Percentiles rank a stretch among this genome's conserved stretches.
phyloP scores from a whole-genome alignment of 1,140 invertebrate species.

The Saccostrea echinata region DNA sequence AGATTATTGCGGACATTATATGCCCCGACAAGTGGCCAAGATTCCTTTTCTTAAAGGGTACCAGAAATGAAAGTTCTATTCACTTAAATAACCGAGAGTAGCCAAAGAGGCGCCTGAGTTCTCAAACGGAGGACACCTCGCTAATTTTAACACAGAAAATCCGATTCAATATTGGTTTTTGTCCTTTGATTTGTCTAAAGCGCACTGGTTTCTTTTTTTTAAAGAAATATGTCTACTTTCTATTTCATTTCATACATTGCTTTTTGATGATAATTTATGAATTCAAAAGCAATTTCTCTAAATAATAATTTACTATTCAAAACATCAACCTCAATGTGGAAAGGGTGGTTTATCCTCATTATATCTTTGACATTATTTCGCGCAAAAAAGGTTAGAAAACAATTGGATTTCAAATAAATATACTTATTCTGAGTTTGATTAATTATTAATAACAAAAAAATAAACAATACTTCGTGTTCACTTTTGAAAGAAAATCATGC shows the following conservation, averaged over 20 bases:
- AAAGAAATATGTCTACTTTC: background rate
- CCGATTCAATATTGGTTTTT: conserved; percentile 35
- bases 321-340: background rate
- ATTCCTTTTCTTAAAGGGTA: conserved; percentile 23
- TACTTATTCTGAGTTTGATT: no score
- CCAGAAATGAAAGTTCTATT: conserved; percentile 19
- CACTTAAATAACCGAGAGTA: background rate
- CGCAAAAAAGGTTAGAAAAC: no score
- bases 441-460: no score
- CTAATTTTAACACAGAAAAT: conserved; percentile 1
- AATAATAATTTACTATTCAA: background rate
- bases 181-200: conserved; percentile 24
- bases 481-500: no score
- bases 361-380: background rate
- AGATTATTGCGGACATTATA: conserved; percentile 26
- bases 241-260: background rate
- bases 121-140: conserved; percentile 5
- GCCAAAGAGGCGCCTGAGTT: background rate
- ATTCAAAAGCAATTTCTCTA: background rate
- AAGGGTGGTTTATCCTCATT: background rate
- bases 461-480: no score
- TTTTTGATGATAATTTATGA: background rate
- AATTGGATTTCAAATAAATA: no score
- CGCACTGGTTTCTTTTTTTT: background rate
- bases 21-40: background rate